These are phyloP conservation scores for Bacillus rossius DNA, from an alignment of 1,140 invertebrate genomes.

Conservation along the genomic window DNA sequence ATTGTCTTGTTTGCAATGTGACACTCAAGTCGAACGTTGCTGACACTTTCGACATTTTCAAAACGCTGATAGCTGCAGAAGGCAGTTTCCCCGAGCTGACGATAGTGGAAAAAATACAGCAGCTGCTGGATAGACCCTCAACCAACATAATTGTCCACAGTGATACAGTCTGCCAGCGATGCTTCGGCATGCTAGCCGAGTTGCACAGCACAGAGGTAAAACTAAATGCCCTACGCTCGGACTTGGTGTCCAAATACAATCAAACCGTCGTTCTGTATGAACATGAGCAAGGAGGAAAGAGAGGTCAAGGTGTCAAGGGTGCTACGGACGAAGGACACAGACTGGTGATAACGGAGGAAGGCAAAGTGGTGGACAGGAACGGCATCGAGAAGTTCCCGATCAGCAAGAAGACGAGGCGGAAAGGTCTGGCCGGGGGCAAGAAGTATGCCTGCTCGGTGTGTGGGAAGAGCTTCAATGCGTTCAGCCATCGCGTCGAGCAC, in stretches of 20 bases:
- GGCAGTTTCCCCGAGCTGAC: background rate
- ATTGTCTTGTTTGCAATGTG: too few relatives aligned
- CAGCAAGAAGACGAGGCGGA: background rate
- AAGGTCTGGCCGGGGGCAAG: background rate
- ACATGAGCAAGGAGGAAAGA: background rate
- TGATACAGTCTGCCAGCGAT: background rate
- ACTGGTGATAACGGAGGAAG: conserved; percentile 5
- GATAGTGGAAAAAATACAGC: background rate
- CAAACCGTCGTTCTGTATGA: background rate
- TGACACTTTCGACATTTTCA: too few relatives aligned
- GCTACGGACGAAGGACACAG: background rate
- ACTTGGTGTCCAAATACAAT: background rate
- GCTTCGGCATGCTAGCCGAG: background rate
- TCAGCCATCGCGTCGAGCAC: conserved; percentile 7
- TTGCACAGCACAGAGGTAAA: background rate
- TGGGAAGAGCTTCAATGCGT: conserved; percentile 4
- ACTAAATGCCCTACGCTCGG: background rate
- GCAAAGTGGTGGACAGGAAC: conserved; percentile 1
- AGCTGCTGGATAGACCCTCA: background rate
- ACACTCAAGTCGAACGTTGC: too few relatives aligned
- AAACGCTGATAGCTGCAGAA: too few relatives aligned
- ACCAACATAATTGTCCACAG: conserved; percentile 6
- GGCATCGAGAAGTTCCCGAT: background rate
- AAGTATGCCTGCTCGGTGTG: background rate
- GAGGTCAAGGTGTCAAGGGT: background rate